These are phyloP conservation scores for Dexiosoma caninum DNA, from an alignment of 2,888 invertebrate species.

Conservation along the genomic window DNA sequence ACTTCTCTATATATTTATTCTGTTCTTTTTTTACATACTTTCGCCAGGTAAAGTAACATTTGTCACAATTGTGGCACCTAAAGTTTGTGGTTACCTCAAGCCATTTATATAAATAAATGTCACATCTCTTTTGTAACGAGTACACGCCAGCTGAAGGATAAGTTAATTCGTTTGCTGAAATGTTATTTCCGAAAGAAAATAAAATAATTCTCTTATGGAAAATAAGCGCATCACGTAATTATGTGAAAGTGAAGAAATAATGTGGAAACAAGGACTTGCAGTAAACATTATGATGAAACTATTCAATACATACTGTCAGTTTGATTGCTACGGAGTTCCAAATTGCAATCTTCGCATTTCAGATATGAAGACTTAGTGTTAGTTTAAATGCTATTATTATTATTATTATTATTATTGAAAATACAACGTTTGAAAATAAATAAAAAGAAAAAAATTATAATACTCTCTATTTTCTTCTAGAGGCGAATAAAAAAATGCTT, in stretches of 20 bases:
- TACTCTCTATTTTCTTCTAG: no score
- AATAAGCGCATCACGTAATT: not conserved
- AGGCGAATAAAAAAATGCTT: no score
- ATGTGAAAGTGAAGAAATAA: not conserved
- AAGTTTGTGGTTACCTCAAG: constrained; percentile 56
- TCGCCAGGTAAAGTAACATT: constrained; percentile 11
- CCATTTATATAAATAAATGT: constrained; percentile 42
- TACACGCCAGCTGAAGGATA: not conserved
- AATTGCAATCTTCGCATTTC: no score
- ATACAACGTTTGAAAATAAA: no score
- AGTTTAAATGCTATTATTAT: no score
- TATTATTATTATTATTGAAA: no score
- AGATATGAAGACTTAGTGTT: no score
- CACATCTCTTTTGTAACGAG: constrained; percentile 10
- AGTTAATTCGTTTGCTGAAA: constrained; percentile 40
- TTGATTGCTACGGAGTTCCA: no score
- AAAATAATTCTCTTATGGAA: not conserved
- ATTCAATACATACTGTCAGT: no score
- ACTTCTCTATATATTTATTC: not conserved
- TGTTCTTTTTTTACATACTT: not conserved
- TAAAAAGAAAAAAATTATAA: no score
- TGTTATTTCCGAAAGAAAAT: not conserved
- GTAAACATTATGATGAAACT: no score
- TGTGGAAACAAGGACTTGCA: no score
- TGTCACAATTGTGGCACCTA: constrained; percentile 59